phyloP scores from a whole-genome alignment of 2,113 vertebrate species.

The Leucosticte australis region DNA sequence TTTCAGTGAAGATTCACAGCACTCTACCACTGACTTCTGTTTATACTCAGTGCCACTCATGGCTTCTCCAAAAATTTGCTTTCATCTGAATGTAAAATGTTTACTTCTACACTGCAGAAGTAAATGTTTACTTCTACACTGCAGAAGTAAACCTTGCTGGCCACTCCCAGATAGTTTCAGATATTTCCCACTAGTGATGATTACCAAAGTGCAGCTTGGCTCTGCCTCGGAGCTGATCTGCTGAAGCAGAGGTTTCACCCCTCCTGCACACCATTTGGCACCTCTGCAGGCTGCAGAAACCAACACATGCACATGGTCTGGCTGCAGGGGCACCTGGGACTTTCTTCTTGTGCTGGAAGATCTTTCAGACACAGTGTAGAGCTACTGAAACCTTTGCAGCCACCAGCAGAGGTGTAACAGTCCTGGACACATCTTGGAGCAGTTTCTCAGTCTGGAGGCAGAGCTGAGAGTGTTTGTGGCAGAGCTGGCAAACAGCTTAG shows the following conservation, averaged over 20 bases:
- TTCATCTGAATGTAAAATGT: neutral
- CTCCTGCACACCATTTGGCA: rapidly evolving
- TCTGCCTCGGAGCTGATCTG: neutral
- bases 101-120: neutral
- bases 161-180: neutral
- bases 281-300: neutral
- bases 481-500: neutral
- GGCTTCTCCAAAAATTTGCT: neutral
- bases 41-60: neutral
- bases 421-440: neutral
- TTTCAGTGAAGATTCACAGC: neutral
- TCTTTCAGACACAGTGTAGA: neutral
- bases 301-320: rapidly evolving
- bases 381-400: neutral
- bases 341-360: neutral
- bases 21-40: neutral
- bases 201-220: neutral
- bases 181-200: rapidly evolving
- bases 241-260: neutral
- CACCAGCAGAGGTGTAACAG: rapidly evolving
- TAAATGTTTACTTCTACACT: too few relatives aligned
- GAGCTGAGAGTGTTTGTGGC: rapidly evolving
- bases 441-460: neutral
- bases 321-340: too few relatives aligned
- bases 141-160: neutral